These are phyloP conservation scores for Xenotilapia longispinis DNA, from an alignment of 2,113 vertebrate species.

Conservation along the genomic window DNA sequence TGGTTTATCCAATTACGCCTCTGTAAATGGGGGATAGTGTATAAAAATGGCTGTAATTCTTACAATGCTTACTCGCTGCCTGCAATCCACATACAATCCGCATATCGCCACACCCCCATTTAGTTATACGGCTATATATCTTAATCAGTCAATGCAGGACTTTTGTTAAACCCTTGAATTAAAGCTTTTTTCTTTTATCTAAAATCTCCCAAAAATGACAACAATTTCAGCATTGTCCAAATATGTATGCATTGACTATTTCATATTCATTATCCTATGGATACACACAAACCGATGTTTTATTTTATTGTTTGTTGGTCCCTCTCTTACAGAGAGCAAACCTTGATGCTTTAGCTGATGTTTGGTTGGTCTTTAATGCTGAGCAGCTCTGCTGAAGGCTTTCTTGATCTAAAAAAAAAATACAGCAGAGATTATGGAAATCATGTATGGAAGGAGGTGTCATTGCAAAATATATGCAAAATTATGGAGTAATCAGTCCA, in stretches of 20 bases:
- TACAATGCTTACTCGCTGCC: not conserved
- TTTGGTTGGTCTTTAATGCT: not conserved
- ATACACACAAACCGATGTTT: not conserved
- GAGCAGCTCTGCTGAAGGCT: not conserved
- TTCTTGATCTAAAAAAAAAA: constrained; percentile 29
- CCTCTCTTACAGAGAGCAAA: not conserved
- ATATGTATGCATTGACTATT: not conserved
- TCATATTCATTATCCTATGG: not conserved
- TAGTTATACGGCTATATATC: not conserved
- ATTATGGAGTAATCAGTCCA: not conserved
- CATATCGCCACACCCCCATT: not conserved
- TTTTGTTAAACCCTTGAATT: not conserved
- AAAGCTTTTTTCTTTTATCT: not conserved
- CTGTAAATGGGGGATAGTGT: not conserved
- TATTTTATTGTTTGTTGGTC: not conserved
- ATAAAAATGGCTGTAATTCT: not conserved
- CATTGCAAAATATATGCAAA: not conserved
- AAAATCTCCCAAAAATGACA: not conserved
- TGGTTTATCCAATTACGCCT: not conserved
- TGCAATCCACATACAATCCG: not conserved
- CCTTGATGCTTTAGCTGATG: not conserved
- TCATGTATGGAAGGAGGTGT: not conserved
- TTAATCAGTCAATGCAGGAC: not conserved
- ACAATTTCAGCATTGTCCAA: not conserved
- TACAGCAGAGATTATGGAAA: not conserved